These are phyloP conservation scores for Piprites chloris DNA, from an alignment of 2,113 vertebrate species.

Conservation along the genomic window DNA sequence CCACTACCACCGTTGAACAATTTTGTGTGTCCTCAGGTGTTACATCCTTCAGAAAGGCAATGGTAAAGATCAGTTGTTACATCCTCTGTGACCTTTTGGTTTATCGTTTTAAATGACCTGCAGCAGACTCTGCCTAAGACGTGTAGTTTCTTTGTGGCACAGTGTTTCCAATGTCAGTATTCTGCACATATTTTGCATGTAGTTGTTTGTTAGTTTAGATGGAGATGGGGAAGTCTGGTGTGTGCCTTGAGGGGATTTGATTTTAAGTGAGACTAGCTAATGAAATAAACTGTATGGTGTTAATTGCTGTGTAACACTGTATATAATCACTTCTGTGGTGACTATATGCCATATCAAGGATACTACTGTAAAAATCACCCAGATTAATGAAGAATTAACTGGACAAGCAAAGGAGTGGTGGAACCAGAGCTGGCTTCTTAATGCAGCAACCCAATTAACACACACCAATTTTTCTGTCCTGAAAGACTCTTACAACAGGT, in stretches of 20 bases:
- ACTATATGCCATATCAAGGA: background rate
- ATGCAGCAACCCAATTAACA: background rate
- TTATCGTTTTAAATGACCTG: slow-evolving; percentile 54
- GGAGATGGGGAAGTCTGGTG: background rate
- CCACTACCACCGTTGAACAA: background rate
- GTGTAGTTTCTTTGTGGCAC: background rate
- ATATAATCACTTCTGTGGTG: background rate
- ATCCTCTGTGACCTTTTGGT: slow-evolving; percentile 2
- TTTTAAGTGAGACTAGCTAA: background rate
- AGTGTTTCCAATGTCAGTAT: background rate
- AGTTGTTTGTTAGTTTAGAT: background rate
- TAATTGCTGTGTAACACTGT: background rate
- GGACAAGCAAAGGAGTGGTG: background rate
- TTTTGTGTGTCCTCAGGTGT: background rate
- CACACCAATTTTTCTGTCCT: background rate
- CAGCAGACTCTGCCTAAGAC: slow-evolving; percentile 1
- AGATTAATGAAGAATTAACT: background rate
- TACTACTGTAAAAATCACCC: background rate
- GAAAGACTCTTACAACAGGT: background rate
- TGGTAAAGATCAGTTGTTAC: slow-evolving; percentile 5
- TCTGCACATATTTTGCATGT: background rate
- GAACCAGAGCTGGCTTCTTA: background rate
- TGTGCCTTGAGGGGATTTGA: background rate
- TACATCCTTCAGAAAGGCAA: slow-evolving; percentile 27
- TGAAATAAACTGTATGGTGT: background rate